Percentiles rank a stretch among this genome's conserved stretches.
These are phyloP conservation scores for Thecocarcelia acutangulata DNA, from an alignment of 2,888 invertebrate species.

Conservation along the genomic window DNA sequence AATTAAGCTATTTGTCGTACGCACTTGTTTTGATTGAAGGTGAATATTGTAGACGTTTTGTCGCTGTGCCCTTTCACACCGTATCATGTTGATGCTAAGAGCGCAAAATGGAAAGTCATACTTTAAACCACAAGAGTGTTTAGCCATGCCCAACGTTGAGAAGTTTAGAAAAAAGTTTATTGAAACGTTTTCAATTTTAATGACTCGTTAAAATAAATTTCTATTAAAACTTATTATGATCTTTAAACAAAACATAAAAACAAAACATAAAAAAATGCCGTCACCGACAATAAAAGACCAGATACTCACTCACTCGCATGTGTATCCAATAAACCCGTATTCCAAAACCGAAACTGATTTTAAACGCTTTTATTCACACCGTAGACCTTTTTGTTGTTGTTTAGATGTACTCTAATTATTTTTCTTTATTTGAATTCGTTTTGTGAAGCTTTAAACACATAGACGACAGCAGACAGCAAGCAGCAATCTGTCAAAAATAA, in stretches of 20 bases:
- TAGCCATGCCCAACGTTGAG: too few relatives aligned
- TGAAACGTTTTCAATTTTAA: constrained; percentile 30
- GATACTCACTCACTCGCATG: too few relatives aligned
- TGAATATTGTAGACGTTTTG: constrained; percentile 32
- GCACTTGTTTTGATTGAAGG: constrained; percentile 43
- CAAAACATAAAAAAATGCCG: not conserved
- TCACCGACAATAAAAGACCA: constrained; percentile 19
- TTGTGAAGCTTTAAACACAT: too few relatives aligned
- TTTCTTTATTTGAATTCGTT: not conserved
- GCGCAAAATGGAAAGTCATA: not conserved
- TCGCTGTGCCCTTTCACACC: constrained; percentile 45
- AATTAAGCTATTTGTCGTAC: constrained; percentile 31
- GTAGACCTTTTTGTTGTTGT: not conserved
- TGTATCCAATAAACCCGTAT: not conserved
- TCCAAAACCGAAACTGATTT: constrained; percentile 5
- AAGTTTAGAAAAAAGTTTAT: not conserved
- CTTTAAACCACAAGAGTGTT: not conserved
- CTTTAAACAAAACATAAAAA: not conserved
- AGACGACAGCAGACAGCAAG: too few relatives aligned
- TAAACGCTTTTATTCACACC: constrained; percentile 17
- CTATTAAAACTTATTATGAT: constrained; percentile 20
- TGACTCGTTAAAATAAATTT: constrained; percentile 44
- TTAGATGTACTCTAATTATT: constrained; percentile 19
- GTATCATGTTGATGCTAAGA: not conserved
- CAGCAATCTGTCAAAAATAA: too few relatives aligned